These are phyloP conservation scores for Megalurothrips usitatus DNA, from an alignment of 2,888 invertebrate species.

Conservation along the genomic window DNA sequence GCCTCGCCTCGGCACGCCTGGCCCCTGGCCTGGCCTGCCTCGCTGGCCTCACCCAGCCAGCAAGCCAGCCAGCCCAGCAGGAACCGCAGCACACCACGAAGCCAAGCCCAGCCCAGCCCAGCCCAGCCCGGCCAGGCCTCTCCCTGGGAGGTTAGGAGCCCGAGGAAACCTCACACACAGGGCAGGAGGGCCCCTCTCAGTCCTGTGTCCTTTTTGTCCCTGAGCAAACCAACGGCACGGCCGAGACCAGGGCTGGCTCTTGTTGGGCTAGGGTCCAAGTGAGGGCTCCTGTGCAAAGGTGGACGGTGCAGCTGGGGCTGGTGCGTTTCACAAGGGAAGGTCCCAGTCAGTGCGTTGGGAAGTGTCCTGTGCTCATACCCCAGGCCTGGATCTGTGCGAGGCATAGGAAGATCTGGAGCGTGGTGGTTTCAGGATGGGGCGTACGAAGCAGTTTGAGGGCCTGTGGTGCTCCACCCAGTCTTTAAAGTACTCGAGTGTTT, in stretches of 20 bases:
- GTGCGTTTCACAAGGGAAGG: too few relatives aligned
- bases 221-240: neutral
- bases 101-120: neutral
- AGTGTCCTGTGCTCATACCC: too few relatives aligned
- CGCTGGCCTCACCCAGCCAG: neutral
- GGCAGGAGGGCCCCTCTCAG: neutral
- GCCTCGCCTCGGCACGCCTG: neutral
- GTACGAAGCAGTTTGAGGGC: too few relatives aligned
- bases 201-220: neutral
- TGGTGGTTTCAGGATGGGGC: too few relatives aligned
- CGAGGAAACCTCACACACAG: neutral
- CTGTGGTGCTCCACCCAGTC: too few relatives aligned
- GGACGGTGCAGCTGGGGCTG: too few relatives aligned
- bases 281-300: too few relatives aligned
- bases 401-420: too few relatives aligned
- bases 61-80: neutral
- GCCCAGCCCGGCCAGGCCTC: too few relatives aligned
- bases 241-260: neutral
- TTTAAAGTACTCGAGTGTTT: too few relatives aligned
- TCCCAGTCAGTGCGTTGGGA: too few relatives aligned
- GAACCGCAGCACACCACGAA: neutral
- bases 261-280: neutral
- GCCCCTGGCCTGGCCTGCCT: neutral
- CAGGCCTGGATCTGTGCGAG: too few relatives aligned
- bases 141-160: neutral